These are phyloP conservation scores for Leucophora obtusa DNA, from an alignment of 2,888 invertebrate genomes.

Conservation along the genomic window DNA sequence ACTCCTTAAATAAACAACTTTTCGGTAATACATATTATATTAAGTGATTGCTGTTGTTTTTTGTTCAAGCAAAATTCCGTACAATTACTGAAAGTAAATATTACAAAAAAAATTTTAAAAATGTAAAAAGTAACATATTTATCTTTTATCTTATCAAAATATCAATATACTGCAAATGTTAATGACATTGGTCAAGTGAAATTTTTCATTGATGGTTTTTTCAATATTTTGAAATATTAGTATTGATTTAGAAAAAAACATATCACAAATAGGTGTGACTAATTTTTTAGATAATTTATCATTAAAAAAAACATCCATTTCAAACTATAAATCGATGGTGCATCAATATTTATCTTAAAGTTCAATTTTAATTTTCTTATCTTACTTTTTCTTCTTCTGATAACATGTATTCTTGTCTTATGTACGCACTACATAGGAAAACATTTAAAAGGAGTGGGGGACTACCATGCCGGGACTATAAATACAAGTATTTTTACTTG, in stretches of 20 bases:
- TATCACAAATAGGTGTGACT: too few relatives aligned
- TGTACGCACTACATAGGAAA: constrained; percentile 33
- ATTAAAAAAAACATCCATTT: too few relatives aligned
- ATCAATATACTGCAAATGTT: constrained; percentile 4
- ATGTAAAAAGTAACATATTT: not conserved
- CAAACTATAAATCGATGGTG: not conserved
- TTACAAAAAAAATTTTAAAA: too few relatives aligned
- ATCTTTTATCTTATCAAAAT: constrained; percentile 34
- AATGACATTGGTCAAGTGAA: constrained; percentile 21
- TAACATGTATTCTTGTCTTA: constrained; percentile 31
- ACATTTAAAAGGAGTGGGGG: constrained; percentile 53
- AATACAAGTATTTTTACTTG: constrained; percentile 55
- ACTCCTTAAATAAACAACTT: not conserved
- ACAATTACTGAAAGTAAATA: too few relatives aligned
- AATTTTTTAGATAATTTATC: too few relatives aligned
- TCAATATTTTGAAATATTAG: not conserved
- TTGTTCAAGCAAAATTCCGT: too few relatives aligned
- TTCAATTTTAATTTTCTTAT: constrained; percentile 25
- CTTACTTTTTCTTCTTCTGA: constrained; percentile 17
- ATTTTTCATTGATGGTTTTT: not conserved
- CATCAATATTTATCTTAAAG: constrained; percentile 18
- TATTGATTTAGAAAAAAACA: too few relatives aligned
- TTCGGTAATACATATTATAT: too few relatives aligned
- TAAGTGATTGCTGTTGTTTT: too few relatives aligned
- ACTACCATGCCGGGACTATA: constrained; percentile 40